These are phyloP conservation scores for Triplophysa siluroides DNA, from an alignment of 2,113 vertebrate genomes.

Conservation along the genomic window DNA sequence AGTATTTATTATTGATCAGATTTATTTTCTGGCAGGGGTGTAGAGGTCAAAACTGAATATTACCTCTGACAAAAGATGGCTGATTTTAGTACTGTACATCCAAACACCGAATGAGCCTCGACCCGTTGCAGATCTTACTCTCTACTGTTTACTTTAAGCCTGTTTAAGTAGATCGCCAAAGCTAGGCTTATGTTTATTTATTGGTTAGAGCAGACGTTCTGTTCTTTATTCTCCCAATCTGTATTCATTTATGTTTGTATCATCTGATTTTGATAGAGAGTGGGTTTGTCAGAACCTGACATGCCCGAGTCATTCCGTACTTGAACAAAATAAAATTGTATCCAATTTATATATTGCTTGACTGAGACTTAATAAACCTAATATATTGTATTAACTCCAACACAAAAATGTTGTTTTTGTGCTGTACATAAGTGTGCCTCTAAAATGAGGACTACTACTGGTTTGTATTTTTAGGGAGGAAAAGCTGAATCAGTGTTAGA, in stretches of 20 bases:
- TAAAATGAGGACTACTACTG: background rate
- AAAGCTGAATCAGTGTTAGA: background rate
- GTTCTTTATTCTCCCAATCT: slow-evolving; percentile 17
- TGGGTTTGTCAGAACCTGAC: slow-evolving; percentile 31
- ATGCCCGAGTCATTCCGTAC: slow-evolving; percentile 55
- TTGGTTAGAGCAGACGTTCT: slow-evolving; percentile 37
- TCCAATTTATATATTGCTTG: slow-evolving; percentile 63
- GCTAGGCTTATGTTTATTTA: slow-evolving; percentile 49
- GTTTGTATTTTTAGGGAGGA: slow-evolving; percentile 2
- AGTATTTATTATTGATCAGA: slow-evolving; percentile 66
- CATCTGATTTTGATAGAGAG: slow-evolving; percentile 19
- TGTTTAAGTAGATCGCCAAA: slow-evolving; percentile 15
- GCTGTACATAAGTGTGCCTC: slow-evolving; percentile 25
- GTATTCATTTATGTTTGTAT: slow-evolving; percentile 3
- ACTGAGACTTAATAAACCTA: slow-evolving; percentile 56
- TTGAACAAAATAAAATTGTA: slow-evolving; percentile 68
- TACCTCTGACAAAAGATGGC: slow-evolving; percentile 41
- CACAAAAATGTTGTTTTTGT: slow-evolving; percentile 52
- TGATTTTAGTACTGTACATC: slow-evolving; percentile 51
- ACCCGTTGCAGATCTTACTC: slow-evolving; percentile 30
- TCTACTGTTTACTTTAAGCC: slow-evolving; percentile 32
- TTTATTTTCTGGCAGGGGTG: slow-evolving; percentile 33
- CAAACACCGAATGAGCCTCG: slow-evolving; percentile 35
- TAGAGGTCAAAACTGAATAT: slow-evolving; percentile 41
- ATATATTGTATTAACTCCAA: slow-evolving; percentile 73